These are phyloP conservation scores for Megalurothrips usitatus DNA, from an alignment of 2,888 invertebrate species.

Conservation along the genomic window DNA sequence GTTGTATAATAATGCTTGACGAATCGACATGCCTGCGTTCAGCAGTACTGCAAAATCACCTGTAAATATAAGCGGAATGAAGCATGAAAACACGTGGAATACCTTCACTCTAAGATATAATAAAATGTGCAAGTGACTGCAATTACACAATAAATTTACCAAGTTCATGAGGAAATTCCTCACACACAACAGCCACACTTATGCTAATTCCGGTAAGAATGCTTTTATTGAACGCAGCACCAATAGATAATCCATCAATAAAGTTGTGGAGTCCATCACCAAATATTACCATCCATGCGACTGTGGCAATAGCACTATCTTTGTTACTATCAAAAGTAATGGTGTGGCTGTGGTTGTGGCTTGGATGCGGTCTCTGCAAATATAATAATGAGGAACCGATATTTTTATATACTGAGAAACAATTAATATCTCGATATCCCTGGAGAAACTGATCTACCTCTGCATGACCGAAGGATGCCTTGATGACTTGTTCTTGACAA, in stretches of 20 bases:
- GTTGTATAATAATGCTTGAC: conserved; percentile 67
- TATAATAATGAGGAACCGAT: not conserved
- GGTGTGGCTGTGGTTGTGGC: conserved; percentile 32
- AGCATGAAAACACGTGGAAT: not conserved
- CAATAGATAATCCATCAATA: conserved; percentile 75
- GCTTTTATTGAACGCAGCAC: conserved; percentile 69
- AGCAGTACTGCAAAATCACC: conserved; percentile 74
- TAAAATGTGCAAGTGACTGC: not conserved
- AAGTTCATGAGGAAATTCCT: conserved; percentile 75
- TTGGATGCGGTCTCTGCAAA: conserved; percentile 30
- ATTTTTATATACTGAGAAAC: no score
- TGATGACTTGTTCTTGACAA: conserved; percentile 44
- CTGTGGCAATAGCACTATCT: conserved; percentile 50
- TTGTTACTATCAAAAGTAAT: conserved; percentile 42
- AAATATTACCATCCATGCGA: conserved; percentile 74
- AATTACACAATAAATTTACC: conserved; percentile 45
- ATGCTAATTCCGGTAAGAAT: conserved; percentile 71
- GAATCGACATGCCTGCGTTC: conserved; percentile 69
- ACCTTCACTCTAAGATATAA: not conserved
- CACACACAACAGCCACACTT: conserved; percentile 72
- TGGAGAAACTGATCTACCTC: conserved; percentile 39
- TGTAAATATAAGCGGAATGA: conserved; percentile 39
- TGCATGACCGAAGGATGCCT: conserved; percentile 45
- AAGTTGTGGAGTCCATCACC: conserved; percentile 77
- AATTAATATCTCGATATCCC: no score